phyloP scores from a whole-genome alignment of 2,797 vertebrate species.

The Odontamblyopus lacepedii region DNA sequence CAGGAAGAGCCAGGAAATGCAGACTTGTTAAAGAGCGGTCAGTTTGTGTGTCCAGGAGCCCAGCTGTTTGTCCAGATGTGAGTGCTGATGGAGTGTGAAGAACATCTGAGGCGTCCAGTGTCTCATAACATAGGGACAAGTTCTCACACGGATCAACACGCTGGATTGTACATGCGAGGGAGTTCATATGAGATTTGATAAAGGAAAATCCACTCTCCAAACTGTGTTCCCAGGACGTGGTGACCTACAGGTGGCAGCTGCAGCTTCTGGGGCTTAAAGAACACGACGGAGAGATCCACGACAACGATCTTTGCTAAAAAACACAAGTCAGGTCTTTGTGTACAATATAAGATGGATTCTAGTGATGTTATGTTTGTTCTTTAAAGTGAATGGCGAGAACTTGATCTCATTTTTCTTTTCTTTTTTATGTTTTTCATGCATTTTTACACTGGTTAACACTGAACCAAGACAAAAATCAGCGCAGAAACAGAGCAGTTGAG shows the following conservation, averaged over 20 bases:
- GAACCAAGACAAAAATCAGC: too few relatives aligned
- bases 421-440: too few relatives aligned
- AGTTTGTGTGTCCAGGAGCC: slow-evolving; percentile 50
- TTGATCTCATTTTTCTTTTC: too few relatives aligned
- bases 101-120: slow-evolving; percentile 69
- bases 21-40: slow-evolving; percentile 24
- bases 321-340: background rate
- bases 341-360: background rate
- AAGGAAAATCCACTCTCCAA: slow-evolving; percentile 1
- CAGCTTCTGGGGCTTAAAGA: background rate
- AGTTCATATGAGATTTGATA: slow-evolving; percentile 21
- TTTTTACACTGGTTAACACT: too few relatives aligned
- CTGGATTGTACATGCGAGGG: slow-evolving; percentile 9
- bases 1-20: background rate
- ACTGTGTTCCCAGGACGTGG: slow-evolving; percentile 10
- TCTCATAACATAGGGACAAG: slow-evolving; percentile 50
- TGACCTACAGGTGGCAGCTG: background rate
- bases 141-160: slow-evolving; percentile 37
- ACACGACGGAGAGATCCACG: background rate
- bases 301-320: background rate
- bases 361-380: too few relatives aligned
- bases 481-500: too few relatives aligned
- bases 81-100: slow-evolving; percentile 79
- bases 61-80: slow-evolving; percentile 89
- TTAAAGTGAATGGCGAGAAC: too few relatives aligned